Conservation (phyloP, 1,140 invertebrate species). For the Nasonia giraulti region DNA sequence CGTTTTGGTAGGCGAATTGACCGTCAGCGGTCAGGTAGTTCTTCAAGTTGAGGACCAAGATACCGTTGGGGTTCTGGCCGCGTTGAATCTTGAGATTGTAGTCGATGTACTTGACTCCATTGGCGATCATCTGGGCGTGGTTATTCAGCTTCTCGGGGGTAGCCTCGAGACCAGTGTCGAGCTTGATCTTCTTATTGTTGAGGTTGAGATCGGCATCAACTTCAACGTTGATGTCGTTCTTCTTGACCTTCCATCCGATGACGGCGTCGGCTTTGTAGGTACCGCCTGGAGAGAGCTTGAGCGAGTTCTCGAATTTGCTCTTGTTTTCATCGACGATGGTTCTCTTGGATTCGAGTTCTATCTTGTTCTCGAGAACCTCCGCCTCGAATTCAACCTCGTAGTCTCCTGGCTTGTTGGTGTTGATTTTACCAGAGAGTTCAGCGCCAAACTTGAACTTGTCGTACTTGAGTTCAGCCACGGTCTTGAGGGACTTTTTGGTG, state of each 20-base stretch:
- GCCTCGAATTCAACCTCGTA: conserved; percentile 77
- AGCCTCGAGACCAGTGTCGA: conserved; percentile 74
- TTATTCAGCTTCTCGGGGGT: conserved; percentile 74
- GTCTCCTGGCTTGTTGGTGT: conserved; percentile 75
- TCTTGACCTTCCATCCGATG: conserved; percentile 73
- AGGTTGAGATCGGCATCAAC: conserved; percentile 72
- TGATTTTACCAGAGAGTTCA: conserved; percentile 75
- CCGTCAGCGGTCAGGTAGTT: conserved; percentile 67
- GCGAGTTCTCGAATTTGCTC: conserved; percentile 77
- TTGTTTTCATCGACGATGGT: conserved; percentile 75
- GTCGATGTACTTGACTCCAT: conserved; percentile 75
- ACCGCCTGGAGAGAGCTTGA: conserved; percentile 78
- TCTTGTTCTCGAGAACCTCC: conserved; percentile 75
- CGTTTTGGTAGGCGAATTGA: conserved; percentile 64
- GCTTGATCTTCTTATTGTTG: conserved; percentile 75
- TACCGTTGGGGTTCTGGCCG: conserved; percentile 63
- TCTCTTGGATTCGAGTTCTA: conserved; percentile 76
- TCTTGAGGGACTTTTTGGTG: conserved; percentile 73
- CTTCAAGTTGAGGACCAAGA: conserved; percentile 65
- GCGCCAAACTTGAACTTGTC: conserved; percentile 75
- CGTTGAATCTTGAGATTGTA: conserved; percentile 71
- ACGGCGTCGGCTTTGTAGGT: conserved; percentile 79
- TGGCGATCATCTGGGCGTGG: conserved; percentile 72
- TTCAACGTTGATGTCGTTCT: conserved; percentile 76
- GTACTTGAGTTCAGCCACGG: conserved; percentile 74